These are phyloP conservation scores for Dendrophyllia cribrosa DNA, from an alignment of 64 coral and sea anemone genomes.

Conservation along the genomic window DNA sequence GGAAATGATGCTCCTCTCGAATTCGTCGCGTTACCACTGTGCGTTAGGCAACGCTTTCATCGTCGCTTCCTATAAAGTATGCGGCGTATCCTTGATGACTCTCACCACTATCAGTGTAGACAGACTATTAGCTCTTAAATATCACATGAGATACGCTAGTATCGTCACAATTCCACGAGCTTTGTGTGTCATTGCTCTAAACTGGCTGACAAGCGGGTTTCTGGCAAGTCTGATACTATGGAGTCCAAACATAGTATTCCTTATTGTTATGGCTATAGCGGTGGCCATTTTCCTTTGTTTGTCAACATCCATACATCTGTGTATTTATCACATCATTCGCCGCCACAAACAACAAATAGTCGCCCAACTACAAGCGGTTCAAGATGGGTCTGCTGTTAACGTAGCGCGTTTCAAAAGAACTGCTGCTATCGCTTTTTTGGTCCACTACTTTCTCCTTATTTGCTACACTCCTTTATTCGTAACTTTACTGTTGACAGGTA, in stretches of 20 bases:
- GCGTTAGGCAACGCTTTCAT: not conserved
- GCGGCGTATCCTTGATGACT: not conserved
- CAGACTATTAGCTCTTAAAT: not conserved
- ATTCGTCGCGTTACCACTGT: not conserved
- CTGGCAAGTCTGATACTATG: conserved; percentile 12
- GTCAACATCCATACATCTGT: not conserved
- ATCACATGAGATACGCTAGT: not conserved
- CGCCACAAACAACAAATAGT: not conserved
- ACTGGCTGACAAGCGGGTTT: not conserved
- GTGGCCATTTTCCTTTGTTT: not conserved
- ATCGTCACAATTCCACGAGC: not conserved
- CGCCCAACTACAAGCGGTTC: not conserved
- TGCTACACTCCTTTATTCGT: not conserved
- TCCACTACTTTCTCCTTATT: not conserved
- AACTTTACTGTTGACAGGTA: not conserved
- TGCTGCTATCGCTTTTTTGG: not conserved
- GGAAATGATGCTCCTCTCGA: not conserved
- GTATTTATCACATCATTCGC: not conserved
- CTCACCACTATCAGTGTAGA: not conserved
- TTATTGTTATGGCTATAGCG: not conserved
- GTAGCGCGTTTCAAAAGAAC: conserved; percentile 1
- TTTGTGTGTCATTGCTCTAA: not conserved
- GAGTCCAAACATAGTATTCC: not conserved
- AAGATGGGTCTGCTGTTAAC: not conserved
- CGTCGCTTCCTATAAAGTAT: not conserved